phyloP scores from a whole-genome alignment of 2,113 vertebrate genomes.

The Phodopus roborovskii region DNA sequence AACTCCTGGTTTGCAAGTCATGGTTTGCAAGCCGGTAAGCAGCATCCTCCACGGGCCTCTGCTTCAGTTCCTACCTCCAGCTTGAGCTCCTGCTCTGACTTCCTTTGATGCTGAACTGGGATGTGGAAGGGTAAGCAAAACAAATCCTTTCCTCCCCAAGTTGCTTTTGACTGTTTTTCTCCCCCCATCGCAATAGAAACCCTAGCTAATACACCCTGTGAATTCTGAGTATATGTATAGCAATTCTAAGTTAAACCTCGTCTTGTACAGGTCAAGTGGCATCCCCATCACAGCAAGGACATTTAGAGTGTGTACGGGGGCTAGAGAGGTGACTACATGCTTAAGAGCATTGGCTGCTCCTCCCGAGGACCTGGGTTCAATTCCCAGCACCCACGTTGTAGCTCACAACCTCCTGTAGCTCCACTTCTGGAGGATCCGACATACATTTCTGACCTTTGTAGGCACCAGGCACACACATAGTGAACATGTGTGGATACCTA shows the following conservation, averaged over 20 bases:
- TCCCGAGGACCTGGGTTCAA: not conserved
- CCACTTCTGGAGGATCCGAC: not conserved
- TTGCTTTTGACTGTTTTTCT: not conserved
- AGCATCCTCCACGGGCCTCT: not conserved
- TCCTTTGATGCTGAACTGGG: not conserved
- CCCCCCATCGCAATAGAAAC: not conserved
- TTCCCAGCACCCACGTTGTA: not conserved
- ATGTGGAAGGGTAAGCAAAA: not conserved
- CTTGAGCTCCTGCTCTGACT: not conserved
- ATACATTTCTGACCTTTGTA: not conserved
- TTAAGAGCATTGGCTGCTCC: not conserved
- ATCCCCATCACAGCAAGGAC: not conserved
- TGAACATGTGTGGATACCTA: no score
- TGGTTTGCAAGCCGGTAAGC: not conserved
- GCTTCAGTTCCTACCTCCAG: not conserved
- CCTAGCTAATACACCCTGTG: not conserved
- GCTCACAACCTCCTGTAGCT: not conserved
- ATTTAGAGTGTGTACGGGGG: not conserved
- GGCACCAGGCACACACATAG: not conserved
- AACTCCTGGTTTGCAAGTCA: rapidly evolving
- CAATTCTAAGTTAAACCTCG: not conserved
- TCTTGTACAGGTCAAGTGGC: not conserved
- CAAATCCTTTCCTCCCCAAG: not conserved
- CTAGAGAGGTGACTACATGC: not conserved
- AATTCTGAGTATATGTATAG: not conserved